Base-by-base conservation (phyloP, 2,888 invertebrate genomes). In the Marronus borbonicus region DNA sequence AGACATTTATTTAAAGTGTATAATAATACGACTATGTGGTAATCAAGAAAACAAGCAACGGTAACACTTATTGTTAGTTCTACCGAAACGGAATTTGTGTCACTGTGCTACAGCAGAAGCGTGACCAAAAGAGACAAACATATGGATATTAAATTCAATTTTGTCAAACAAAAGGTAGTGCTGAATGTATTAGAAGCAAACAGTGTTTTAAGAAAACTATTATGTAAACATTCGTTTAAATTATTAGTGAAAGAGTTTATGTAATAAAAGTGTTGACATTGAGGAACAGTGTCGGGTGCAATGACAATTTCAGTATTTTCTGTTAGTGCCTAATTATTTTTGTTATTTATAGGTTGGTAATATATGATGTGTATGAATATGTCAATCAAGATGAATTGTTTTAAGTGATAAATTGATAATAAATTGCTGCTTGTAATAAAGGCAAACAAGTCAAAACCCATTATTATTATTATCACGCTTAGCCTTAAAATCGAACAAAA, bases 41-140 rank as follows among this genome's bases (percentile, higher is more conserved):
- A 49, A 50, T 79, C 78, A 55, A 74, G 78, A 76, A 82, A 82
- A 78, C 81, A 82, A 44, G 14, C 70, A 55, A 79, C 78, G 7
- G 79, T 82, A 24, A 77, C 81, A n/a, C 58, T 24, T 24, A 24
- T 24, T 24, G 24, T 80, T 1, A 79, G 75, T 50, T 65, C 80
- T 7, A 81, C 81, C 1, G 81, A 82, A 65, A 78, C 80, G n/a
- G 80, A 82, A 58, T 78, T 69, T 65, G 68, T 81, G 28, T 75
- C 81, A 5, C 58, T 80, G 24, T 74, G 81, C 28, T 39, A 17
- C 69, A 7, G 75, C 66, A 31, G 80, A 81, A 62, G 79, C 81
- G 3, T 82, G 81, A 55, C 81, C 28, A 74, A 81, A 81, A 80
- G 60, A 17, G 70, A 24, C 24, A 77, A 70, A 70, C 77, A 77